phyloP scores from a whole-genome alignment of 2,888 invertebrate species.

The Schizaphis graminum region DNA sequence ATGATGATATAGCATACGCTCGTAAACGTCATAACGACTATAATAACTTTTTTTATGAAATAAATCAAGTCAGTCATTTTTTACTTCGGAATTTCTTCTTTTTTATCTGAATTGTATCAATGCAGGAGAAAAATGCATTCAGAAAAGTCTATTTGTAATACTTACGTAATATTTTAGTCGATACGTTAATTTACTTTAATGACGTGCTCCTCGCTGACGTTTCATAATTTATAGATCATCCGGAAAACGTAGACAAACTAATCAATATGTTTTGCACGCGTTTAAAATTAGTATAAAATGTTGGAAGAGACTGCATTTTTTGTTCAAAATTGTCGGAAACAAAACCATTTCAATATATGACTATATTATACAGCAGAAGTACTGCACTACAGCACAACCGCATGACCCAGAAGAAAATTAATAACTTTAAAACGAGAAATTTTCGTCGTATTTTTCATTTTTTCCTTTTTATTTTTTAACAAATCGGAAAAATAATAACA shows the following conservation, averaged over 20 bases:
- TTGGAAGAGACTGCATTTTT: neutral
- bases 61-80: too few species aligned
- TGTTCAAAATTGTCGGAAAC: neutral
- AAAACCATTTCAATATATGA: neutral
- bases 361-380: neutral
- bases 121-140: neutral
- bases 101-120: neutral
- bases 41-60: neutral
- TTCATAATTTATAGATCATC: neutral
- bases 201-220: fast-evolving
- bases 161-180: neutral
- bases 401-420: neutral
- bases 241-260: neutral
- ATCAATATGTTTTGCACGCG: neutral
- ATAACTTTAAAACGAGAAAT: neutral
- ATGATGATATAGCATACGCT: neutral
- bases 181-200: neutral
- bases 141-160: neutral
- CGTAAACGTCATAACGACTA: neutral
- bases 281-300: neutral
- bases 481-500: neutral
- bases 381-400: neutral
- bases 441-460: neutral
- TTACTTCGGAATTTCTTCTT: too few species aligned
- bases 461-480: neutral